Evolutionary conservation across 2,113 vertebrate species (phyloP).

Genomic region (Diphyllodes magnificus): DNA sequence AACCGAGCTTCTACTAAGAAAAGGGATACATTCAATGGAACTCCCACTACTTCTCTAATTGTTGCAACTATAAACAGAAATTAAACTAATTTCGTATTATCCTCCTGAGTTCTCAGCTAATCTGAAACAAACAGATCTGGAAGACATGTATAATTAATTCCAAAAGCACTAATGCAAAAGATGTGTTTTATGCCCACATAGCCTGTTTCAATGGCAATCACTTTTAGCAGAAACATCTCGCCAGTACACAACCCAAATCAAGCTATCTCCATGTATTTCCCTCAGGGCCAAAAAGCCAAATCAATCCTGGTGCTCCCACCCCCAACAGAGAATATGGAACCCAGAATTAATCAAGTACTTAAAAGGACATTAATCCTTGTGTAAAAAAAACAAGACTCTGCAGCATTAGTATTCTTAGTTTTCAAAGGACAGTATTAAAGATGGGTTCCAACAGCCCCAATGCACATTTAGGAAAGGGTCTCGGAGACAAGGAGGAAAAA

Average conservation of each 20-base stretch:
- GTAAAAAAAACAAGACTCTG: background rate
- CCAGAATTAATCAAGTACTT: background rate
- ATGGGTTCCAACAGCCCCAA: background rate
- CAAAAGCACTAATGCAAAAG: background rate
- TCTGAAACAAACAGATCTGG: background rate
- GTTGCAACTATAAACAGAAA: background rate
- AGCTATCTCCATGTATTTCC: background rate
- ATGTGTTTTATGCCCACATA: background rate
- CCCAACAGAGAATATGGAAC: background rate
- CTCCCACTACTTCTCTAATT: background rate
- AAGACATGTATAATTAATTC: background rate
- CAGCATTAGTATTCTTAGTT: background rate
- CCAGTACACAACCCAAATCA: background rate
- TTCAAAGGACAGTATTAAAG: background rate
- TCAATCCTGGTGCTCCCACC: background rate
- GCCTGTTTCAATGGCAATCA: background rate
- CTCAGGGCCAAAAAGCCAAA: background rate
- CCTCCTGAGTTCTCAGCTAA: background rate
- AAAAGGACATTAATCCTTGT: background rate
- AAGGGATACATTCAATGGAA: background rate
- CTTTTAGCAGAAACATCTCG: background rate
- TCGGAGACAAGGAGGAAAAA: background rate
- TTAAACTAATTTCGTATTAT: background rate
- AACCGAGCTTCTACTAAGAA: background rate
- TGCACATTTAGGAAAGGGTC: background rate